A percentile compares a stretch with the other conserved stretches of the same genome.
These are phyloP conservation scores for Labeo catla DNA, from an alignment of 2,113 vertebrate species.

Conservation along the genomic window DNA sequence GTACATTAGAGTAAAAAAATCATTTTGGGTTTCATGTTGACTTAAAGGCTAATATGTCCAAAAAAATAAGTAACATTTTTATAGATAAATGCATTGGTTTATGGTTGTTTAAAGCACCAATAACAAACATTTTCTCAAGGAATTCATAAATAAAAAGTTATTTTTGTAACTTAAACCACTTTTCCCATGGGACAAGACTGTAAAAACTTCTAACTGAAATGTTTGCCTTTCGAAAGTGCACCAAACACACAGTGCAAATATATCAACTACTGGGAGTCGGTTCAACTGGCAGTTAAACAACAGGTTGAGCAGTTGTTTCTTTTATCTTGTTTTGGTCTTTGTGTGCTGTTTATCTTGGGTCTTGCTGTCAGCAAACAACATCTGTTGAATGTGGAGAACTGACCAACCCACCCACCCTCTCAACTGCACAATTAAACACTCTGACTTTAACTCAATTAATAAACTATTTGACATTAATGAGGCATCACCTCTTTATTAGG, in stretches of 20 bases:
- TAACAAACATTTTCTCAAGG: not conserved
- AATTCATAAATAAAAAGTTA: not conserved
- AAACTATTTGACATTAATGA: slow-evolving; percentile 72
- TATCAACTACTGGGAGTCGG: slow-evolving; percentile 35
- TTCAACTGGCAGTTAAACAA: slow-evolving; percentile 62
- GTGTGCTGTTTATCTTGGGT: slow-evolving; percentile 59
- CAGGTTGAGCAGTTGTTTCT: slow-evolving; percentile 62
- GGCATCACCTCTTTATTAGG: slow-evolving; percentile 37
- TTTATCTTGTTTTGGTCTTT: slow-evolving; percentile 61
- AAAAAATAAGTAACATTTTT: not conserved
- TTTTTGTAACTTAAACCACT: not conserved
- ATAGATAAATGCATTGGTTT: not conserved
- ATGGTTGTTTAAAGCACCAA: not conserved
- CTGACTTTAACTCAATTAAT: slow-evolving; percentile 21
- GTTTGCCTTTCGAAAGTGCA: not conserved
- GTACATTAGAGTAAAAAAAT: not conserved
- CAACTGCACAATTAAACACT: slow-evolving; percentile 46
- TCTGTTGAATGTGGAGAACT: slow-evolving; percentile 48
- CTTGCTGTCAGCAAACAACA: slow-evolving; percentile 59
- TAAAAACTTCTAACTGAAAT: not conserved
- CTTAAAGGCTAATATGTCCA: not conserved
- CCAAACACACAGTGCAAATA: not conserved
- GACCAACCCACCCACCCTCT: slow-evolving; percentile 36
- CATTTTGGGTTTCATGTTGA: not conserved
- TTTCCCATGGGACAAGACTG: not conserved